Evolutionary conservation across 1,140 invertebrate species (phyloP).

Genomic region (Heliconius melpomene): DNA sequence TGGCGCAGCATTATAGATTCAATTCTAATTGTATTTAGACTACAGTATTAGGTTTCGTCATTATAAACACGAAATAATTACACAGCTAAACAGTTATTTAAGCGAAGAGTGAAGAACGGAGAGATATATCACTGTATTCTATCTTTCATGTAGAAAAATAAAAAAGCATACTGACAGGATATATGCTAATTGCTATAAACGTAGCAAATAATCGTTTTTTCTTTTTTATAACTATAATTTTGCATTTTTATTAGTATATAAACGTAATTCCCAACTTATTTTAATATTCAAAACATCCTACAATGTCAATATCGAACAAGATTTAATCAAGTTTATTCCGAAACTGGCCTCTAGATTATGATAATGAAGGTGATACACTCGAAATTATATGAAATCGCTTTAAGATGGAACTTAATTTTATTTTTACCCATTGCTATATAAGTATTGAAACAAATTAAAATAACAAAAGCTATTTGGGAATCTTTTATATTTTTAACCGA

Average conservation of each 20-base stretch:
- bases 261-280: background rate
- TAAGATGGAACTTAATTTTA: background rate
- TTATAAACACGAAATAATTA: no score
- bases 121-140: no score
- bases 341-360: conserved; percentile 33
- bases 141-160: no score
- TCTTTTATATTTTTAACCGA: no score
- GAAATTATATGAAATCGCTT: background rate
- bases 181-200: no score
- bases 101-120: no score
- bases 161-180: no score
- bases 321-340: conserved; percentile 22
- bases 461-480: no score
- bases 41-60: no score
- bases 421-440: background rate
- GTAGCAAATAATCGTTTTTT: background rate
- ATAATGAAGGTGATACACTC: conserved; percentile 23
- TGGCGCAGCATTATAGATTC: no score
- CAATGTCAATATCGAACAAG: conserved; percentile 22
- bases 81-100: background rate
- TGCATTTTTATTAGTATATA: background rate
- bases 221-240: background rate
- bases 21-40: no score
- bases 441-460: no score
- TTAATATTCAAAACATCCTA: conserved; percentile 7